Evolutionary conservation across 2,113 vertebrate species (phyloP), one percentile per base, ranked within the genome.

Genomic region (Rhinichthys klamathensis): DNA sequence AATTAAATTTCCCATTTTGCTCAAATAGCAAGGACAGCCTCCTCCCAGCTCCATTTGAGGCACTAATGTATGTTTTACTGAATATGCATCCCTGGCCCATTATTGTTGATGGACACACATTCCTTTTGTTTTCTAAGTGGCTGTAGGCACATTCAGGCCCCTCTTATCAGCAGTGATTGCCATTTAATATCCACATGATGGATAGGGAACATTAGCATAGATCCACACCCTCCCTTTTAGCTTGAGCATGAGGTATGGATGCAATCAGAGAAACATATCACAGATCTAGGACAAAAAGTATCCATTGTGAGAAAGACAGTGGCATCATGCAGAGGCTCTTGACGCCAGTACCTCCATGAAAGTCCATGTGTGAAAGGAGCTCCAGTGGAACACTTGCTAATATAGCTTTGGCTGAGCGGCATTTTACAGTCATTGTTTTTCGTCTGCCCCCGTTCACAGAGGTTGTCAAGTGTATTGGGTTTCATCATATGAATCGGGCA

Each of bases 151-250:
- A 87, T 65, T 69, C 83, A 67, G 74, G 56, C 84, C 77, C 58
- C 75, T 80, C 86, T 84, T 82, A 75, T 85, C 51, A 86, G 91
- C 69, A 38, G 75, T 81, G 86, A 89, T 89, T 75, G 86, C 84
- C 79, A 86, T 89, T 91, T 91, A 90, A 90, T 91, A 91, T 89
- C 87, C 84, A n/a, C 30, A 78, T 89, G 89, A 91, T 91, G 90
- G 87, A 89, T 91, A 63, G 80, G 35, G 23, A 23, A 87, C 86
- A 86, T 89, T 91, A 90, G 78, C 72, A 15, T 69, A 78, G 83
- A 82, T 83, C 76, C 82, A 72, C 85, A 65, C 51, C 69, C 72
- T 88, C 70, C 60, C 75, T 81, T 54, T 82, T 81, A 87, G 51
- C 49, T 77, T 51, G 54, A 67, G 79, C 70, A 85, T 63, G 86